These are phyloP conservation scores for Hoplodrina blanda DNA, from an alignment of 2,888 invertebrate genomes.

Conservation along the genomic window DNA sequence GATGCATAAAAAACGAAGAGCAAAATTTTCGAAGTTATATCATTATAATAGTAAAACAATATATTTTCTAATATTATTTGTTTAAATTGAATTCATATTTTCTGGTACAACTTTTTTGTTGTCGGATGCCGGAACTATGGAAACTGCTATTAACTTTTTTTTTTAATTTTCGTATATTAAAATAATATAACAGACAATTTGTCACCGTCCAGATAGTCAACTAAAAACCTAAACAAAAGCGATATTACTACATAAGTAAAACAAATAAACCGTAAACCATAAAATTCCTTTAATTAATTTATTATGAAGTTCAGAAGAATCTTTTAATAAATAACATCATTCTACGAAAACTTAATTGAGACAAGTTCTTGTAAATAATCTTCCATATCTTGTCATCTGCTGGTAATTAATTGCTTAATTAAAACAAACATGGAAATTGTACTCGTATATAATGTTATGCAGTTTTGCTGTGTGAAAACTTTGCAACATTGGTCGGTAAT, in stretches of 20 bases:
- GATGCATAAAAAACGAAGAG: no score
- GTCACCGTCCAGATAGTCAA: background rate
- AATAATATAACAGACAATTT: conserved; percentile 6
- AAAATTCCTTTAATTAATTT: conserved; percentile 12
- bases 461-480: background rate
- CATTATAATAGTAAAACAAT: no score
- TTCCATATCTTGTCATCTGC: background rate
- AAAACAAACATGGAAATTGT: conserved; percentile 6
- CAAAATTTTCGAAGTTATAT: no score
- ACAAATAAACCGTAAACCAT: conserved; percentile 22
- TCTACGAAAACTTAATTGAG: conserved; percentile 28
- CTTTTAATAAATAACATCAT: conserved; percentile 6
- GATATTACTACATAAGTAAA: no score
- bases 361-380: conserved; percentile 18
- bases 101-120: no score
- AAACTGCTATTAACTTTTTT: background rate
- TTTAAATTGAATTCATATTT: no score
- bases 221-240: conserved; percentile 12
- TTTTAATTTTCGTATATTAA: background rate
- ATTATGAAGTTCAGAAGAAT: background rate
- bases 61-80: no score
- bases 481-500: no score
- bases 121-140: no score
- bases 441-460: background rate
- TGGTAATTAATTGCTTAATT: conserved; percentile 14